Conservation (phyloP, 1,140 invertebrate species). For the Cyclargus thomasi region DNA sequence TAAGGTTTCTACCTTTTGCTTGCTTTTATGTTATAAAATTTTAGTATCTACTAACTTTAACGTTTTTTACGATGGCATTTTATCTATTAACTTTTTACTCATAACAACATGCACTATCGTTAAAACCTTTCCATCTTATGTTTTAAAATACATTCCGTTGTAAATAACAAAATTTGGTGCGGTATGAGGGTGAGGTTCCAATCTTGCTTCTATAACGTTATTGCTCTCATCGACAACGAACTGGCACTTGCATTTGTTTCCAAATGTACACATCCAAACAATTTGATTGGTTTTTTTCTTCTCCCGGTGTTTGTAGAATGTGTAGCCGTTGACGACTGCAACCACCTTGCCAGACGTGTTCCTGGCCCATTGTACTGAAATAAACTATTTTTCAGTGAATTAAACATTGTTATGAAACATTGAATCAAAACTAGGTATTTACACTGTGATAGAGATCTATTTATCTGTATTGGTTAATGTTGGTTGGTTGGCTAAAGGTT, state of each 20-base stretch:
- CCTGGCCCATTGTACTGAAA: not conserved
- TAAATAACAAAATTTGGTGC: slow-evolving; percentile 17
- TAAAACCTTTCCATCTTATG: too few relatives aligned
- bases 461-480: too few relatives aligned
- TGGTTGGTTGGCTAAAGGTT: too few relatives aligned
- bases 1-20: too few relatives aligned
- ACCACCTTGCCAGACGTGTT: not conserved
- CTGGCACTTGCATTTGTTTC: not conserved
- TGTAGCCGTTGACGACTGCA: not conserved
- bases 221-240: not conserved
- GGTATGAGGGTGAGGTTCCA: slow-evolving; percentile 5
- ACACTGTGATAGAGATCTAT: too few relatives aligned
- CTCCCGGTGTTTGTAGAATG: not conserved
- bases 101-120: too few relatives aligned
- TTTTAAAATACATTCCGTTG: slow-evolving; percentile 16
- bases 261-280: not conserved
- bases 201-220: not conserved
- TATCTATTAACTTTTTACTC: too few relatives aligned
- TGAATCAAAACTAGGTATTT: too few relatives aligned
- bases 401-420: not conserved
- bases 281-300: not conserved
- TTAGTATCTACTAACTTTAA: too few relatives aligned
- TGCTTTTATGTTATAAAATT: too few relatives aligned
- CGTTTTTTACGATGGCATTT: too few relatives aligned
- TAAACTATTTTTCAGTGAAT: too few relatives aligned